Evolutionary conservation across 2,113 vertebrate species (phyloP).

Genomic region (Lota lota): DNA sequence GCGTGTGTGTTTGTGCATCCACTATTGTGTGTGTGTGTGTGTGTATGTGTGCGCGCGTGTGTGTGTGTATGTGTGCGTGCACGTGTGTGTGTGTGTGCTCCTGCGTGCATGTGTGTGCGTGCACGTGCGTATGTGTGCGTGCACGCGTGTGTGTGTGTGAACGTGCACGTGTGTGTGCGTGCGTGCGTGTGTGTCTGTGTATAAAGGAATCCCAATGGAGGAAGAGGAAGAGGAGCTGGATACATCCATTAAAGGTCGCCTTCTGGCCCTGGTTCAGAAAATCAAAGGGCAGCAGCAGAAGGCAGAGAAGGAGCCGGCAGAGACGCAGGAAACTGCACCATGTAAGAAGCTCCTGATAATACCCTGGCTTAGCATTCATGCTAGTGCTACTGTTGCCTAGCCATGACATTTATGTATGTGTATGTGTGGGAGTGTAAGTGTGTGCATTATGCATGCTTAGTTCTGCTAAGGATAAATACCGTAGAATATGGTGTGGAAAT

Average conservation of each 20-base stretch:
- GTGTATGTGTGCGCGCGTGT: background rate
- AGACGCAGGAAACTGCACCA: constrained; percentile 81
- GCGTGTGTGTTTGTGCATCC: background rate
- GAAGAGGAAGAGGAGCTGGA: constrained; percentile 85
- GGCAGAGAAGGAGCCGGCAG: constrained; percentile 73
- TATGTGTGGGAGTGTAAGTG: no score
- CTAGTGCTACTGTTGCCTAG: background rate
- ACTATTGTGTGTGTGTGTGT: no score
- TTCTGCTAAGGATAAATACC: no score
- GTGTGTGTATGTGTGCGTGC: background rate
- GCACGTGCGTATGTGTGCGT: background rate
- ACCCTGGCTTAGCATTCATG: background rate
- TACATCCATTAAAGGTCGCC: constrained; percentile 84
- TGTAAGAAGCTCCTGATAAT: constrained; percentile 74
- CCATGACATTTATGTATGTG: no score
- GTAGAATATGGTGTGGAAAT: no score
- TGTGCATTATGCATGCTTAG: no score
- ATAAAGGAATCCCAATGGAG: constrained; percentile 88
- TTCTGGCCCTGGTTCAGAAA: constrained; percentile 85
- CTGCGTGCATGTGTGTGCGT: background rate
- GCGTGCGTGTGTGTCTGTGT: background rate
- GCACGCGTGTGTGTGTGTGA: background rate
- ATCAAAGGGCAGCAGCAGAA: constrained; percentile 86
- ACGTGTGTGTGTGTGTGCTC: constrained; percentile 11
- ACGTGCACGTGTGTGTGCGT: constrained; percentile 1